phyloP scores from a whole-genome alignment of 2,888 invertebrate genomes.

The Deladenus siricidicola region DNA sequence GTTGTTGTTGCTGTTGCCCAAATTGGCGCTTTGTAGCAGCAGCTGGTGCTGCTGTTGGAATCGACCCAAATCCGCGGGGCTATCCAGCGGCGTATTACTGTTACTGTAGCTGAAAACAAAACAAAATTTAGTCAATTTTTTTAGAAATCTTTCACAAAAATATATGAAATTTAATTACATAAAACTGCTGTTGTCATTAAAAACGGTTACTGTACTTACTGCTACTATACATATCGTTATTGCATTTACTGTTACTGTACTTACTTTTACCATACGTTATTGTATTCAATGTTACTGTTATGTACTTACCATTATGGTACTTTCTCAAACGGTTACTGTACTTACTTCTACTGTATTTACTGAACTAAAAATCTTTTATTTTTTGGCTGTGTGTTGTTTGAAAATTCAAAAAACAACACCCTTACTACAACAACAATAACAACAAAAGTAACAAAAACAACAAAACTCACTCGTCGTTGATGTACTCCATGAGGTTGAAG shows the following conservation, averaged over 20 bases:
- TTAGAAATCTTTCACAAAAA: not conserved
- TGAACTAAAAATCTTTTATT: no score
- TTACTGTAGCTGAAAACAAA: slow-evolving; percentile 8
- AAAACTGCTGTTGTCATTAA: not conserved
- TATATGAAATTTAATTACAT: not conserved
- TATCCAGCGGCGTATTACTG: slow-evolving; percentile 20
- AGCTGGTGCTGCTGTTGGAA: not conserved
- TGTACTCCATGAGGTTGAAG: slow-evolving; percentile 52
- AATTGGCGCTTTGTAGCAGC: not conserved
- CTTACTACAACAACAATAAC: no score
- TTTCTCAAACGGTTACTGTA: no score
- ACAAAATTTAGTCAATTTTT: not conserved
- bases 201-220: no score
- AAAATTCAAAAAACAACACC: no score
- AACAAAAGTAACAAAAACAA: slow-evolving; percentile 12
- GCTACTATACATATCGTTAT: no score
- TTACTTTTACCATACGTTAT: no score
- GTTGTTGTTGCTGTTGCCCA: slow-evolving; percentile 8
- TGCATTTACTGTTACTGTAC: no score
- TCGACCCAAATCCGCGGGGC: slow-evolving; percentile 3
- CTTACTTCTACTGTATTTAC: no score
- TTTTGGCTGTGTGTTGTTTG: no score
- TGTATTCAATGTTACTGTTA: no score
- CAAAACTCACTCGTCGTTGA: slow-evolving; percentile 41
- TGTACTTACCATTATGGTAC: no score